Evolutionary conservation across 2,797 vertebrate genomes (phyloP), one percentile per base, ranked within the genome.

Genomic region (Thamnophis elegans): DNA sequence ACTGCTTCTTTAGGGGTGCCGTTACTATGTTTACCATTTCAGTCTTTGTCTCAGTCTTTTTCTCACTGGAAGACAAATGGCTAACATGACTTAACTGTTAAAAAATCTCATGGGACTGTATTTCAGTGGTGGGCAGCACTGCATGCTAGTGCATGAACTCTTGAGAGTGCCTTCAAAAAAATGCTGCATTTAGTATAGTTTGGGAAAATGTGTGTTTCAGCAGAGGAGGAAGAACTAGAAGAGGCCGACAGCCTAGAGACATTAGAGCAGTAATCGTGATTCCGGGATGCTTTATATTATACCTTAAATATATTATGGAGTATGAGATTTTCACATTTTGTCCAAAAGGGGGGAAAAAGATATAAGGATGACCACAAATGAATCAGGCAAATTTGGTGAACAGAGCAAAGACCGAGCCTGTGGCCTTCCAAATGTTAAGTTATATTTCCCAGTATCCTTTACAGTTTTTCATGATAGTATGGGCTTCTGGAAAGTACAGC

Each of bases 271-370:
- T 95, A 94, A 95, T 95, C 94, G 90, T 94, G 94, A 95, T 94
- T 90, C 93, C 94, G 94, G 92, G 85, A 94, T 94, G 95, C 94
- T 93, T 92, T 87, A 93, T 78, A 94, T 91, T 95, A 51, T 94
- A 93, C 96, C 95, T 95, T 94, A 96, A 91, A 92, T 94, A 89
- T 88, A 95, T 96, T 97, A 95, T 96, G 94, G 93, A 95, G 93
- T 87, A 91, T 95, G 94, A 95, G 91, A 94, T 92, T 95, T 94
- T 94, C 91, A 93, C 54, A 87, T 88, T 59, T 92, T 94, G 85
- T 60, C 90, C 85, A 86, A 92, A 85, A 86, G n/a, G 58, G 58
- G 20, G 36, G 85, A 85, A 85, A 13, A 58, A 20, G 78, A 59
- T 91, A 51, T 65, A 54, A 91, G 88, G 56, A 85, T 87, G 60